phyloP scores from a whole-genome alignment of 1,140 invertebrate genomes.

The Hetaerina americana region DNA sequence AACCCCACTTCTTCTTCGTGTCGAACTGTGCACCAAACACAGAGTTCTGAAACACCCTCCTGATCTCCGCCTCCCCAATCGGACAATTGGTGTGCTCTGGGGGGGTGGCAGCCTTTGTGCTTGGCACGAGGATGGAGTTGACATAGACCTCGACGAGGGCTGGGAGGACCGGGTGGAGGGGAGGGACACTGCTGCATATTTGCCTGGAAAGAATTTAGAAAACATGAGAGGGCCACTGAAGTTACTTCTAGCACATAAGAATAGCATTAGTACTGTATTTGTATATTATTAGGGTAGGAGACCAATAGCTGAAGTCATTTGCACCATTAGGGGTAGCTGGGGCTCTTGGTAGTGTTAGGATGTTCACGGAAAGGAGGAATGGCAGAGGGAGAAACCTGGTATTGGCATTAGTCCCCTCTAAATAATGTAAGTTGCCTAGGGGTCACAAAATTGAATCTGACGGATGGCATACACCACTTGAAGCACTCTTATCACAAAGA shows the following conservation, averaged over 20 bases:
- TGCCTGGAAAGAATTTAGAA: constrained; percentile 59
- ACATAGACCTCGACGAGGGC: constrained; percentile 92
- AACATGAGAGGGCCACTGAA: too few species aligned
- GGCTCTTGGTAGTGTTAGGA: not conserved
- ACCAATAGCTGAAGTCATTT: too few species aligned
- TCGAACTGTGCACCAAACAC: constrained; percentile 57
- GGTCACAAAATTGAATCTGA: too few species aligned
- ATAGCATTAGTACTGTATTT: too few species aligned
- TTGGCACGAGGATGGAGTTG: constrained; percentile 77
- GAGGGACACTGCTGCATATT: constrained; percentile 71
- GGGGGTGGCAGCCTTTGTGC: constrained; percentile 36
- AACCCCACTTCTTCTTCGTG: constrained; percentile 34
- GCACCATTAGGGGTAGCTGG: too few species aligned
- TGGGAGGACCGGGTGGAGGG: constrained; percentile 84
- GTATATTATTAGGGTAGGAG: too few species aligned
- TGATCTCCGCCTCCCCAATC: constrained; percentile 79
- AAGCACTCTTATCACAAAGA: too few species aligned
- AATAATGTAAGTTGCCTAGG: too few species aligned
- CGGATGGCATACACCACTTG: too few species aligned
- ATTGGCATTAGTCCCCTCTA: too few species aligned
- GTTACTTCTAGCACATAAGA: too few species aligned
- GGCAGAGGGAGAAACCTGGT: too few species aligned
- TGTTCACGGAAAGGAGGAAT: not conserved
- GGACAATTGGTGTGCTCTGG: constrained; percentile 75
- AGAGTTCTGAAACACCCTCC: constrained; percentile 67